A percentile compares a stretch with the other conserved stretches of the same genome.
phyloP scores from a whole-genome alignment of 2,888 invertebrate genomes.

The Ephialtes manifestator region DNA sequence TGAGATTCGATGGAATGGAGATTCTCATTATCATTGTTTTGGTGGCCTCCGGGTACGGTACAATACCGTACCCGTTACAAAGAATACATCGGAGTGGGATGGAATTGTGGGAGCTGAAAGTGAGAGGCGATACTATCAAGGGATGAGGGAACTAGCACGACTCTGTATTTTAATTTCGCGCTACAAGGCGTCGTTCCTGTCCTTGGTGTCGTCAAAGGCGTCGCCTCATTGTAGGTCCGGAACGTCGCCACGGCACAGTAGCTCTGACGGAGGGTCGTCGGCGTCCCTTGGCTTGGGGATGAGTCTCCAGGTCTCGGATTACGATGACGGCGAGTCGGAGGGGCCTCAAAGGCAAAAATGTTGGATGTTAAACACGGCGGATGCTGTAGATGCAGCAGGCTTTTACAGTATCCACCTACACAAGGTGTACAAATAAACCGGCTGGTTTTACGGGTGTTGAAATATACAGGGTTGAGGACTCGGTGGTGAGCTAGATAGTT shows the following conservation, averaged over 20 bases:
- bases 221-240: slow-evolving; percentile 38
- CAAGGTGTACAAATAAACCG: slow-evolving; percentile 23
- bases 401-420: not conserved
- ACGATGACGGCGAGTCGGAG: not conserved
- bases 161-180: slow-evolving; percentile 46
- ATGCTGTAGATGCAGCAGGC: not conserved
- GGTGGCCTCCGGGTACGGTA: not conserved
- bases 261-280: slow-evolving; percentile 19
- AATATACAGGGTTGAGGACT: slow-evolving; percentile 13
- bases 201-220: slow-evolving; percentile 41
- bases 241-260: slow-evolving; percentile 31
- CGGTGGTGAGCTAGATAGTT: slow-evolving; percentile 6
- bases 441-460: slow-evolving; percentile 28
- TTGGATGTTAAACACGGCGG: slow-evolving; percentile 5
- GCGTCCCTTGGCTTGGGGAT: not conserved
- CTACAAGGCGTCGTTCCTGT: slow-evolving; percentile 35
- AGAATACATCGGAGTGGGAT: not conserved
- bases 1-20: slow-evolving; percentile 43
- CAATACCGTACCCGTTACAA: not conserved
- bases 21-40: slow-evolving; percentile 50
- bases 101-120: not conserved
- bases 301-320: slow-evolving; percentile 20
- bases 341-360: slow-evolving; percentile 35
- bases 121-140: not conserved
- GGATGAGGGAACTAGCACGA: slow-evolving; percentile 2